Base-by-base conservation (phyloP, 1,140 invertebrate genomes). In the Heliconius hermathena region DNA sequence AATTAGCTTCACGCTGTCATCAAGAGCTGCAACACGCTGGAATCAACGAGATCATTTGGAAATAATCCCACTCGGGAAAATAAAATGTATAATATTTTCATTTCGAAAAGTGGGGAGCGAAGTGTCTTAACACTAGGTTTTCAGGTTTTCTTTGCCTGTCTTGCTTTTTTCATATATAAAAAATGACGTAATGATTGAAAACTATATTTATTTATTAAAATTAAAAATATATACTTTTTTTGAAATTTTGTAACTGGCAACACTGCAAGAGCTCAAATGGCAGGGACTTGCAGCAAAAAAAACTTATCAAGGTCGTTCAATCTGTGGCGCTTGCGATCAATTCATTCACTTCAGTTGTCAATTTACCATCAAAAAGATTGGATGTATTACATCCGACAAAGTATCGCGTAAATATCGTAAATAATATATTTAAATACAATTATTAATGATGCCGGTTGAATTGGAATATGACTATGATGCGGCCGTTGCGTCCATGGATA, bases 381-480 rank as follows among this genome's bases (percentile, higher is more conserved):
- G 88, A 52, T 84, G 90, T 89, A 70, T 82, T 57, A 82, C 79
- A 49, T 80, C 80, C 77, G 54, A 79, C 60, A 77, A 81, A 79
- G 77, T 83, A 79, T 86, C 84, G 87, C 84, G 76, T 80, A 83
- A 84, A 81, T 88, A 85, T 85, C 89, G 87, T 66, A 88, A 71
- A 81, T 77, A 80, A 76, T 80, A 73, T 54, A 78, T 80, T 73
- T 54, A 85, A 83, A 83, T 83, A 79, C 36, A 81, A 74, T 57
- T 57, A 36, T 82, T 73, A 81, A 88, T 84, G 81, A 94, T 94
- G 93, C 73, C 88, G 76, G 85, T 93, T 38, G 90, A 94, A 70
- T 83, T 94, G 81, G 91, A 93, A 81, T 94, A 82, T 52, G 90
- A 94, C 84, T 94, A 91, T 81, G 86, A 87, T 36, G 84, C 82